Base-by-base conservation (phyloP, 2,888 invertebrate genomes). In the Epinotia ramella region DNA sequence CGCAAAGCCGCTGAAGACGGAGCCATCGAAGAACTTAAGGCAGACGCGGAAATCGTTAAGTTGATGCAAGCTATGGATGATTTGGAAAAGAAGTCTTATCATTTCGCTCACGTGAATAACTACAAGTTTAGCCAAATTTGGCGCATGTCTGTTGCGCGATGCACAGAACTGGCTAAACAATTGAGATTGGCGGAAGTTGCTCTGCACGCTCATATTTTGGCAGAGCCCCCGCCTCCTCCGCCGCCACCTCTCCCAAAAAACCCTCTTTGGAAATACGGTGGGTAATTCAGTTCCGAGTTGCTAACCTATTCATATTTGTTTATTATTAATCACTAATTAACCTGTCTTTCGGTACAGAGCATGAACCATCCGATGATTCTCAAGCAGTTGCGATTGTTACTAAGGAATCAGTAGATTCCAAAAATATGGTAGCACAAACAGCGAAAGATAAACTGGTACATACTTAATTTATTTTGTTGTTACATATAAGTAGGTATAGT, bases 41-140 rank as follows among this genome's bases (percentile, higher is more conserved):
- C 97, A 0, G 95, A 96, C 0, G 93, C 95, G 0, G 97, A 98
- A 83, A 96, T 97, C 1, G 89, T 95, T 2, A 96, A 96, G 81
- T 87, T 97, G 63, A 96, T 97, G 83, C 94, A 95, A 78, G 95
- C 95, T 76, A 96, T 97, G 89, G 89, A 95, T 3, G 96, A 97
- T 20, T 90, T 97, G 68, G 96, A 97, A 84, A 92, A 94, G n/a
- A 97, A 97, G 84, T 95, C 96, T 0, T 91, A 95, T 77, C 95
- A 96, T 81, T 96, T 97, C 81, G 95, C 96, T 0, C 88, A 90
- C 28, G 93, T 92, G 0, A 97, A 97, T 84, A 95, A 97, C 81
- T 95, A 95, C 76, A 96, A 96, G 83, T 97, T 93, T 77, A 86
- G 86, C 65, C 93, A 94, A 85, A 79, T 80, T 28, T 94, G 94